Percentiles rank a stretch among this genome's conserved stretches.
Conservation (phyloP, 2,113 vertebrate species). For the Takifugu bimaculatus region DNA sequence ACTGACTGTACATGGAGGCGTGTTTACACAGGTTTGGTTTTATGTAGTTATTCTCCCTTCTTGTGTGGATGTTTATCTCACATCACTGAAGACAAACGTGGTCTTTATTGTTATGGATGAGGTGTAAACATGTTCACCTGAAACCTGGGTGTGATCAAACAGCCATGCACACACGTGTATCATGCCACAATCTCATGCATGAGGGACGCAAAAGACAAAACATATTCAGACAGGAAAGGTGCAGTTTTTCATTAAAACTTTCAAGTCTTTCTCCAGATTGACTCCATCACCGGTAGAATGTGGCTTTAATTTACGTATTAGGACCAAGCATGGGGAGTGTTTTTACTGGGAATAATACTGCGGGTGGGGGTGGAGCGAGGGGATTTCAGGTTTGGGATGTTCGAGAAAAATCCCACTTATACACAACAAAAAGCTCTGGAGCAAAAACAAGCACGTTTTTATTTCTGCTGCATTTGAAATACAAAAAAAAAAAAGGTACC, state of each 20-base stretch:
- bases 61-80: not conserved
- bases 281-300: too few relatives aligned
- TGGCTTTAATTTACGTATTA: not conserved
- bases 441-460: constrained; percentile 66
- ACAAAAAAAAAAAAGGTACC: constrained; percentile 59
- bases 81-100: not conserved
- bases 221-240: not conserved
- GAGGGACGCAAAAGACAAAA: constrained; percentile 28
- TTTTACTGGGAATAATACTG: constrained; percentile 1
- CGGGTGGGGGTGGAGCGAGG: constrained; percentile 5
- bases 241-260: too few relatives aligned
- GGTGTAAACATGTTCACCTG: constrained; percentile 4
- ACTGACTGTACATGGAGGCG: constrained; percentile 15
- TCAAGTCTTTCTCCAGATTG: too few relatives aligned
- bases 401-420: constrained; percentile 27
- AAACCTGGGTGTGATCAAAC: constrained; percentile 2
- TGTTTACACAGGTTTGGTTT: constrained; percentile 16
- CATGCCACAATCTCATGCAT: constrained; percentile 63
- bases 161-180: constrained; percentile 64
- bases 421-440: constrained; percentile 58
- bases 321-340: constrained; percentile 4
- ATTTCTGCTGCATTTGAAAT: constrained; percentile 61
- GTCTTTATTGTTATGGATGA: not conserved
- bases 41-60: not conserved
- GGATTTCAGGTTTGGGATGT: constrained; percentile 27